Conservation (phyloP, 2,888 invertebrate genomes). For the Epistrophe grossulariae region DNA sequence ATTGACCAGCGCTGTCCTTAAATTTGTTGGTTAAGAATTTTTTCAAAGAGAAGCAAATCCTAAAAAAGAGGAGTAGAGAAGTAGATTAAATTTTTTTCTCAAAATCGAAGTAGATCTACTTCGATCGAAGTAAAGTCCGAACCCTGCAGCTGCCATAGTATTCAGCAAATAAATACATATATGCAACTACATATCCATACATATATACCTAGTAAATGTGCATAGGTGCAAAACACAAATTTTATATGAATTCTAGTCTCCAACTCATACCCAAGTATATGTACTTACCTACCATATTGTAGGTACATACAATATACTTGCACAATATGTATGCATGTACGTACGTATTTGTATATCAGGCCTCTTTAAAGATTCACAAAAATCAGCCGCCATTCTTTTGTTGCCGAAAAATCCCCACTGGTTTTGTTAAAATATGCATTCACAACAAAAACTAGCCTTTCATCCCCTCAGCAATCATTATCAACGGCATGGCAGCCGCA, state of each 20-base stretch:
- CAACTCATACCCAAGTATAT: no score
- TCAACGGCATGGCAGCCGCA: conserved; percentile 7
- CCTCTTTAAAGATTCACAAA: conserved; percentile 18
- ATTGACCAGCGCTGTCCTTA: no score
- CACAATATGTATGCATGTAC: not conserved
- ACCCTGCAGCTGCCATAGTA: no score
- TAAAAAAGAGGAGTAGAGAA: no score
- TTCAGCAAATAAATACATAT: not conserved
- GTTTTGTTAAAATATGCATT: conserved; percentile 26
- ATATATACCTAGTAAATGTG: no score
- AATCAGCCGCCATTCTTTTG: conserved; percentile 24
- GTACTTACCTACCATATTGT: no score
- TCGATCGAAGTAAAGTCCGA: no score
- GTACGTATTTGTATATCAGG: conserved; percentile 1
- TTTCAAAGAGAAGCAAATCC: no score
- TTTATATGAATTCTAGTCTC: no score
- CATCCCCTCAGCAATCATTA: conserved; percentile 5
- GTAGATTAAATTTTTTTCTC: no score
- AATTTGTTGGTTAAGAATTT: no score
- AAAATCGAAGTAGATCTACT: no score
- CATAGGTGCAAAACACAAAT: not conserved
- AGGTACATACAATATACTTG: not conserved
- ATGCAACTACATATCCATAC: not conserved
- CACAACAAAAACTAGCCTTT: not conserved
- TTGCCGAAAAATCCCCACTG: conserved; percentile 29